A percentile compares a stretch with the other conserved stretches of the same genome.
Evolutionary conservation across 2,797 vertebrate genomes (phyloP).

Genomic region (Girardinus metallicus): DNA sequence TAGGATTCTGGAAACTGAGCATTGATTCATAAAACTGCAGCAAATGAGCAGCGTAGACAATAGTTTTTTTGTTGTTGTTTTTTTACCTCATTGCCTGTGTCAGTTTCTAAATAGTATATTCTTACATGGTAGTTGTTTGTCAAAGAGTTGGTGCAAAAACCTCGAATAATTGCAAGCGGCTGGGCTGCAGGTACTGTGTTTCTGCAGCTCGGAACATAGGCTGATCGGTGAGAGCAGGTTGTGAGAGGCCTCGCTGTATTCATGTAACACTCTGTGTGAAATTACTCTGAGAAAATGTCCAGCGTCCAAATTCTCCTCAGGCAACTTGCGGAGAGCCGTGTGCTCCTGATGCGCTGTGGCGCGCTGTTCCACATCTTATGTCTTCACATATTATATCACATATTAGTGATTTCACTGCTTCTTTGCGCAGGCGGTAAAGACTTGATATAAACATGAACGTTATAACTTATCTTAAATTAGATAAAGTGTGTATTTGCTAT

Average conservation of each 20-base stretch:
- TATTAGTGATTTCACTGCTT: conserved; percentile 55
- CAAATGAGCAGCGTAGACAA: not conserved
- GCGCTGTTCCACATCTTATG: not conserved
- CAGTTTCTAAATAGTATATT: not conserved
- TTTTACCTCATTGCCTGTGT: not conserved
- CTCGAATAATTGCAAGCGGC: not conserved
- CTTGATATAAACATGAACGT: not conserved
- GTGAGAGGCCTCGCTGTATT: not conserved
- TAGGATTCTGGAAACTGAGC: not conserved
- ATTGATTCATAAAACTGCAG: not conserved
- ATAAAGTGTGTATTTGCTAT: not conserved
- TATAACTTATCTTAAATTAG: no score
- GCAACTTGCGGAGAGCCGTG: not conserved
- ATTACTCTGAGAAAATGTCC: not conserved
- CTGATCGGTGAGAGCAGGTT: not conserved
- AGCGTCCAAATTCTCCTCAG: not conserved
- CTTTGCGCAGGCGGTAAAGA: conserved; percentile 20
- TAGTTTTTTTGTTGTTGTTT: not conserved
- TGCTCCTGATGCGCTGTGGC: not conserved
- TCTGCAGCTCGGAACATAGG: not conserved
- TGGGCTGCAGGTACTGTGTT: not conserved
- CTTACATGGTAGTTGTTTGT: not conserved
- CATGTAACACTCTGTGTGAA: not conserved
- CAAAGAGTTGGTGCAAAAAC: not conserved
- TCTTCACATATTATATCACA: conserved; percentile 19